phyloP scores from a whole-genome alignment of 2,113 vertebrate genomes.

The Ameiurus melas region DNA sequence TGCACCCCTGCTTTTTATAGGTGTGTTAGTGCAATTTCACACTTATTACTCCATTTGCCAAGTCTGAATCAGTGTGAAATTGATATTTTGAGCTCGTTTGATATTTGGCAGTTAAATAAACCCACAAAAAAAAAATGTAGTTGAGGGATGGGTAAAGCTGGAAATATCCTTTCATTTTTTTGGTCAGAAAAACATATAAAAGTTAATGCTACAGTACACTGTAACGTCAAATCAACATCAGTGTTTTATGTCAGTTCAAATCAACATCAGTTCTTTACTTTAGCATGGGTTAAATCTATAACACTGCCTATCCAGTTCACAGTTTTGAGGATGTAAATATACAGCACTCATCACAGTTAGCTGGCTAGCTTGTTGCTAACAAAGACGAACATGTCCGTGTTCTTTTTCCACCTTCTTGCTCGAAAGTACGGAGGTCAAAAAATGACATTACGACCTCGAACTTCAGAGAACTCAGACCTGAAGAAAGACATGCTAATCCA shows the following conservation, averaged over 20 bases:
- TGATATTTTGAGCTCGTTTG: not conserved
- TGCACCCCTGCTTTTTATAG: not conserved
- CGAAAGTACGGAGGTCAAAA: not conserved
- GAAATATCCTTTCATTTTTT: not conserved
- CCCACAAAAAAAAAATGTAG: not conserved
- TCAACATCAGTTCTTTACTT: not conserved
- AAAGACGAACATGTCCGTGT: too few relatives aligned
- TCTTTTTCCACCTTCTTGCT: not conserved
- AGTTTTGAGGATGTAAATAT: not conserved
- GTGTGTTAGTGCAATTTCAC: not conserved
- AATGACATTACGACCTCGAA: rapidly evolving
- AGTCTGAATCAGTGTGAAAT: slow-evolving; percentile 4
- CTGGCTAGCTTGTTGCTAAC: too few relatives aligned
- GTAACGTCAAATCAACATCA: not conserved
- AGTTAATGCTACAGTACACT: not conserved
- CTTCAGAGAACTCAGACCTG: slow-evolving; percentile 4
- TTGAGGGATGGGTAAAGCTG: not conserved
- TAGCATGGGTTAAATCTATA: not conserved
- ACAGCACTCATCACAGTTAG: not conserved
- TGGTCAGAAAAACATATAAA: not conserved
- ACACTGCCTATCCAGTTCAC: too few relatives aligned
- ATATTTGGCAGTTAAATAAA: not conserved
- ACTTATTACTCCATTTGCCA: not conserved
- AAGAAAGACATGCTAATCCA: not conserved
- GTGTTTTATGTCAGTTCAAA: not conserved